phyloP scores from a whole-genome alignment of 2,797 vertebrate genomes.

The Acropternis orthonyx region DNA sequence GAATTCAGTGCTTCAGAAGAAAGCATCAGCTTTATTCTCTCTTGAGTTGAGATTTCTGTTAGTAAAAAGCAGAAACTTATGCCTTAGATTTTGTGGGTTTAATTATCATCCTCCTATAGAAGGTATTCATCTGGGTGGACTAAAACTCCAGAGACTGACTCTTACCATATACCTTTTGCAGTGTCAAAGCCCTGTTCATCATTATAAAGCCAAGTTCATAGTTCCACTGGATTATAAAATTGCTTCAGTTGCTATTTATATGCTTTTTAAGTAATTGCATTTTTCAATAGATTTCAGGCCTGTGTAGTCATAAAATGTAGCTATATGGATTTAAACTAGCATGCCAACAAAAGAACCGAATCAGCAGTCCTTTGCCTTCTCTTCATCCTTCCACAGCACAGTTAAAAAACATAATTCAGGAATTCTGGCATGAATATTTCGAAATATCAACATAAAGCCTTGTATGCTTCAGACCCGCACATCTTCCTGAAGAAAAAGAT shows the following conservation, averaged over 20 bases:
- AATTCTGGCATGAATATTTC: not conserved
- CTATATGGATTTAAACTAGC: not conserved
- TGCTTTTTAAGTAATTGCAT: not conserved
- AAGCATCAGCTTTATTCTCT: not conserved
- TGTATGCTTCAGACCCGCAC: not conserved
- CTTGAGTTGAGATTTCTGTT: not conserved
- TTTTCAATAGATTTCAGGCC: not conserved
- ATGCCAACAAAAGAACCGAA: not conserved
- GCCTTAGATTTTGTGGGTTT: not conserved
- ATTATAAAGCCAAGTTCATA: not conserved
- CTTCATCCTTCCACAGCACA: not conserved
- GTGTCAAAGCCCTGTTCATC: not conserved
- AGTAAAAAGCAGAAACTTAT: not conserved
- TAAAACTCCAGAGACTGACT: not conserved
- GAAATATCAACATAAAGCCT: not conserved
- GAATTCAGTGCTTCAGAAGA: not conserved
- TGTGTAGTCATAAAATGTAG: not conserved
- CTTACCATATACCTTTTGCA: not conserved
- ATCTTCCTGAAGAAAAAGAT: not conserved
- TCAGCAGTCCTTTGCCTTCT: not conserved
- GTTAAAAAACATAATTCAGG: not conserved
- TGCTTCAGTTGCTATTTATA: not conserved
- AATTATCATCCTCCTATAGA: not conserved
- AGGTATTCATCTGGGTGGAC: not conserved
- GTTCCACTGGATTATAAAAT: not conserved